A percentile compares a stretch with the other conserved stretches of the same genome.
Conservation (phyloP, 2,797 vertebrate species). For the Schizopygopsis pylzovi region DNA sequence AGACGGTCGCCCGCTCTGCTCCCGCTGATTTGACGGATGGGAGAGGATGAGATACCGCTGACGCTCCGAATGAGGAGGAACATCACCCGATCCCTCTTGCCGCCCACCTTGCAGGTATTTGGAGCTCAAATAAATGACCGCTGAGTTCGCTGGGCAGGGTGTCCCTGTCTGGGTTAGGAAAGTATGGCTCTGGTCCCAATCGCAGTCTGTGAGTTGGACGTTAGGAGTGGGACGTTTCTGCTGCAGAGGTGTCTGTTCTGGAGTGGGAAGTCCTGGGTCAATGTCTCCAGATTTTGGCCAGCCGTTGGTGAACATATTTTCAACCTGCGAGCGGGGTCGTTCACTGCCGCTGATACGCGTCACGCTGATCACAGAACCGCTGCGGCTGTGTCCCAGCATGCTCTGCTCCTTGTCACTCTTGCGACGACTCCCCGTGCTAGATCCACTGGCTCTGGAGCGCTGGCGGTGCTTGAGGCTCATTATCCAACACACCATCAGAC, state of each 20-base stretch:
- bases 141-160: slow-evolving; percentile 78
- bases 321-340: slow-evolving; percentile 77
- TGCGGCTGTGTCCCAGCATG: slow-evolving; percentile 86
- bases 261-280: slow-evolving; percentile 92
- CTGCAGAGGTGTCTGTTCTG: slow-evolving; percentile 94
- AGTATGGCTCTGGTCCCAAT: slow-evolving; percentile 90
- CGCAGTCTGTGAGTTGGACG: slow-evolving; percentile 77
- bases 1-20: slow-evolving; percentile 72
- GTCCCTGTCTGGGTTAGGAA: slow-evolving; percentile 82
- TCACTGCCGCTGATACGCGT: slow-evolving; percentile 84
- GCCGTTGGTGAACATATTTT: slow-evolving; percentile 88
- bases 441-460: slow-evolving; percentile 68
- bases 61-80: slow-evolving; percentile 77
- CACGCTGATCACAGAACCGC: slow-evolving; percentile 91
- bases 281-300: slow-evolving; percentile 89
- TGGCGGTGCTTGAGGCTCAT: slow-evolving; percentile 91
- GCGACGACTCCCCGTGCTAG: slow-evolving; percentile 77
- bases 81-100: slow-evolving; percentile 76
- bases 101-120: slow-evolving; percentile 78
- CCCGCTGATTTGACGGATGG: slow-evolving; percentile 72
- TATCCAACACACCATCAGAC: slow-evolving; percentile 94
- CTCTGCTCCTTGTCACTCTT: slow-evolving; percentile 89
- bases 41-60: slow-evolving; percentile 82
- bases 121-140: slow-evolving; percentile 84
- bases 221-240: slow-evolving; percentile 84